Evolutionary conservation across 2,888 invertebrate species (phyloP).

Genomic region (Dione juno): DNA sequence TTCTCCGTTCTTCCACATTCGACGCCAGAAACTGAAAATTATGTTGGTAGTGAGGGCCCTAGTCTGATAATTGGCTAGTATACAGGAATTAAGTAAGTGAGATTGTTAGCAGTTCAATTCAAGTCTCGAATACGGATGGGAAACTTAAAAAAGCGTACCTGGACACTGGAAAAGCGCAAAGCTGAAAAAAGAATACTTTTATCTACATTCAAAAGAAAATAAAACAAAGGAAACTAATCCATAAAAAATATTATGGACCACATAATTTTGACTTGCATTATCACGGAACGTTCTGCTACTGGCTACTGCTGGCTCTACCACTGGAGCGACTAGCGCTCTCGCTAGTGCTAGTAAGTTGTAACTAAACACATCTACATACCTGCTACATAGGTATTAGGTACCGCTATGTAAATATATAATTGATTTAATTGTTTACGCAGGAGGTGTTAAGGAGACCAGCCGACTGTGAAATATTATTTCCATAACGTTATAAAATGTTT

Average conservation of each 20-base stretch:
- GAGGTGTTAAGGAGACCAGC: conserved; percentile 35
- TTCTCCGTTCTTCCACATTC: no score
- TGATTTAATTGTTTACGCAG: conserved; percentile 34
- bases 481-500: conserved; percentile 34
- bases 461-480: conserved; percentile 37
- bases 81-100: no score
- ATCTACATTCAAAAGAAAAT: background rate
- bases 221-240: background rate
- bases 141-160: no score
- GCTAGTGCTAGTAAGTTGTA: background rate
- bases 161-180: background rate
- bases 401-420: conserved; percentile 36
- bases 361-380: background rate
- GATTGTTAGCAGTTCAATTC: no score
- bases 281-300: background rate
- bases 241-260: background rate
- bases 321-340: no score
- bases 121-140: no score
- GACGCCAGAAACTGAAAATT: no score
- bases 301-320: no score
- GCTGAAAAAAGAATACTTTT: background rate
- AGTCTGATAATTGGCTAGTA: no score
- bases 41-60: no score
- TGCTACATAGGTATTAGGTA: conserved; percentile 9
- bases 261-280: background rate